Conservation (phyloP, 1,140 invertebrate species). For the Lasaia peninsularis region DNA sequence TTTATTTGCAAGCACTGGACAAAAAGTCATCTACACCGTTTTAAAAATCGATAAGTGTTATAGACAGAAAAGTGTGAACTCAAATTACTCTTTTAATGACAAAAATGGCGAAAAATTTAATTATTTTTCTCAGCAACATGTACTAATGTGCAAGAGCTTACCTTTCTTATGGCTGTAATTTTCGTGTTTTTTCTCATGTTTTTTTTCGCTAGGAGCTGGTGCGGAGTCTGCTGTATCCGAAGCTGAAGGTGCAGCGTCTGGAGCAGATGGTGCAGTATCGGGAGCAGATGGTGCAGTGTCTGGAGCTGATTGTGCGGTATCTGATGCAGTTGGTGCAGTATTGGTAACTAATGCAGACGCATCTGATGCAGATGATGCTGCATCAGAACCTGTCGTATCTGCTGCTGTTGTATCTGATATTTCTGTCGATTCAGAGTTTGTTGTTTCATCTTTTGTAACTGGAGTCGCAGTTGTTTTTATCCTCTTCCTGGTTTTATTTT, state of each 20-base stretch:
- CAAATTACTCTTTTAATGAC: too few relatives aligned
- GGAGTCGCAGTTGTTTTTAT: conserved; percentile 32
- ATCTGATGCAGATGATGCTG: conserved; percentile 20
- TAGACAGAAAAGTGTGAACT: too few relatives aligned
- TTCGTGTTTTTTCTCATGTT: conserved; percentile 38
- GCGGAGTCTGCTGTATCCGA: conserved; percentile 33
- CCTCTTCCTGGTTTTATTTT: conserved; percentile 39
- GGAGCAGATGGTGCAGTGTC: conserved; percentile 16
- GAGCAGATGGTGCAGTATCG: conserved; percentile 17
- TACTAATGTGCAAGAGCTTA: conserved; percentile 22
- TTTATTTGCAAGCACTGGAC: too few relatives aligned
- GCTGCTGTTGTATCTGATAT: conserved; percentile 17
- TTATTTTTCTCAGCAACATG: background rate
- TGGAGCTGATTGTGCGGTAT: conserved; percentile 12
- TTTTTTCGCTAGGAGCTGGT: conserved; percentile 42
- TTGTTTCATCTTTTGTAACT: conserved; percentile 27
- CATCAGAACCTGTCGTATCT: conserved; percentile 14
- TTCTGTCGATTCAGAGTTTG: background rate
- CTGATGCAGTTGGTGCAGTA: conserved; percentile 21
- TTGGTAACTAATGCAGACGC: conserved; percentile 22
- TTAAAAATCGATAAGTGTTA: too few relatives aligned
- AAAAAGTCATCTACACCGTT: too few relatives aligned
- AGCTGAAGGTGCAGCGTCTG: conserved; percentile 25
- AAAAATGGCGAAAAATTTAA: too few relatives aligned
- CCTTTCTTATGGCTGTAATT: conserved; percentile 45